Conservation (phyloP, 2,888 invertebrate species). For the Tenthredo amoena region DNA sequence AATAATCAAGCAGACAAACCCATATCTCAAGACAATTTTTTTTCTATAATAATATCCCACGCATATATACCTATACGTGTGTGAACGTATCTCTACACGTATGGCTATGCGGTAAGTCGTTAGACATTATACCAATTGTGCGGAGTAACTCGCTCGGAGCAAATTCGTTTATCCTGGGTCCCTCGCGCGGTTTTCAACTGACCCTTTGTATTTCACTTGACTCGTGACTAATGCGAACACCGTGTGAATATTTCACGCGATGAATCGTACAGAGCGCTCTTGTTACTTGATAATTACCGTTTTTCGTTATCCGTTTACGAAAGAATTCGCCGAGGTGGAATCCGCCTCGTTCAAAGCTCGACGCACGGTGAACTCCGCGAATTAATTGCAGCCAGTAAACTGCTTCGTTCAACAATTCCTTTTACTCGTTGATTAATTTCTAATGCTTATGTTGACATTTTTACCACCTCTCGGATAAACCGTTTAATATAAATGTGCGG, state of each 20-base stretch:
- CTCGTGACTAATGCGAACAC: constrained; percentile 35
- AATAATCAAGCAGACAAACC: not conserved
- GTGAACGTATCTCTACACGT: not conserved
- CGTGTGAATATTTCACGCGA: constrained; percentile 34
- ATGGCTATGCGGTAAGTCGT: constrained; percentile 13
- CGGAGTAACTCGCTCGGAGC: constrained; percentile 26
- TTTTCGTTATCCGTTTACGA: constrained; percentile 35
- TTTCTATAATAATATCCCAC: not conserved
- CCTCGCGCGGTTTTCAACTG: constrained; percentile 12
- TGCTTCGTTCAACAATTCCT: constrained; percentile 32
- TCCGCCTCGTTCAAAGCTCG: not conserved
- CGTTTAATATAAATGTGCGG: constrained; percentile 16
- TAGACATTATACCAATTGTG: constrained; percentile 29
- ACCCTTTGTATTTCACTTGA: constrained; percentile 42
- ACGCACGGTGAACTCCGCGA: constrained; percentile 16
- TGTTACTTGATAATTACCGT: constrained; percentile 25
- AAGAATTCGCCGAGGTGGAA: constrained; percentile 25
- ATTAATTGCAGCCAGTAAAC: constrained; percentile 44
- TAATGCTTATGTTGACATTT: constrained; percentile 26
- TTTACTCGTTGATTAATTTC: constrained; percentile 29
- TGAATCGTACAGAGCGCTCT: constrained; percentile 7
- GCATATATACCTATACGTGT: not conserved
- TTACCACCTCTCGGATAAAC: not conserved
- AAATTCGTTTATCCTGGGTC: constrained; percentile 31
- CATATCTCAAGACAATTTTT: not conserved